Percentiles rank a stretch among this genome's conserved stretches.
These are phyloP conservation scores for Lochmaea crataegi DNA, from an alignment of 2,888 invertebrate species.

Conservation along the genomic window DNA sequence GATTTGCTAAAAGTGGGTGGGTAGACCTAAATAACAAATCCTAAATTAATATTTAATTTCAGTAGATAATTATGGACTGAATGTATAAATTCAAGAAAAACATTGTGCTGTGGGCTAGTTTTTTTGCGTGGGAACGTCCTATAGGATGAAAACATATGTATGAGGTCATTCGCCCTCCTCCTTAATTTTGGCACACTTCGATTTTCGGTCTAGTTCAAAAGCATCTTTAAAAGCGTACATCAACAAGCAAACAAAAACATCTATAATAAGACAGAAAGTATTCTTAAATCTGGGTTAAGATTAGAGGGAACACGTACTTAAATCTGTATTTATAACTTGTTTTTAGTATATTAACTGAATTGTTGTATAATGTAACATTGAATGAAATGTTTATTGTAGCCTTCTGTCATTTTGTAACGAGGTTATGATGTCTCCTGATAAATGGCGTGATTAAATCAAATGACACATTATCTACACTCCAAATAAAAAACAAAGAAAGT, in stretches of 20 bases:
- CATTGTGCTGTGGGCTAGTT: slow-evolving; percentile 4
- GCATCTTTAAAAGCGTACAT: slow-evolving; percentile 2
- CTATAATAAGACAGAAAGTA: slow-evolving; percentile 16
- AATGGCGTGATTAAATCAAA: background rate
- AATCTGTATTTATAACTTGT: slow-evolving; percentile 12
- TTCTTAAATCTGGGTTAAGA: slow-evolving; percentile 14
- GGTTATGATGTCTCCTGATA: slow-evolving; percentile 2
- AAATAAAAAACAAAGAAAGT: slow-evolving; percentile 1
- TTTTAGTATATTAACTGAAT: background rate
- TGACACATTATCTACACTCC: background rate
- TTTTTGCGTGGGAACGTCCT: slow-evolving; percentile 20
- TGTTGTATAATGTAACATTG: background rate
- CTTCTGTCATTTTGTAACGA: background rate
- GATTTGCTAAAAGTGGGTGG: background rate
- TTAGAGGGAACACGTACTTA: background rate
- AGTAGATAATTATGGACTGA: background rate
- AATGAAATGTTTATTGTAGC: slow-evolving; percentile 1
- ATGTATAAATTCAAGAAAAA: background rate
- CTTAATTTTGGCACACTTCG: slow-evolving; percentile 21
- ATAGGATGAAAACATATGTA: slow-evolving; percentile 6
- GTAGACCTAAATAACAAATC: background rate
- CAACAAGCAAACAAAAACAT: slow-evolving; percentile 14
- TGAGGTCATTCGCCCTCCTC: slow-evolving; percentile 15
- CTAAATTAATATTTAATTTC: background rate
- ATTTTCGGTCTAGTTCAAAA: slow-evolving; percentile 17